phyloP scores from a whole-genome alignment of 1,140 invertebrate species.

The Hetaerina americana region DNA sequence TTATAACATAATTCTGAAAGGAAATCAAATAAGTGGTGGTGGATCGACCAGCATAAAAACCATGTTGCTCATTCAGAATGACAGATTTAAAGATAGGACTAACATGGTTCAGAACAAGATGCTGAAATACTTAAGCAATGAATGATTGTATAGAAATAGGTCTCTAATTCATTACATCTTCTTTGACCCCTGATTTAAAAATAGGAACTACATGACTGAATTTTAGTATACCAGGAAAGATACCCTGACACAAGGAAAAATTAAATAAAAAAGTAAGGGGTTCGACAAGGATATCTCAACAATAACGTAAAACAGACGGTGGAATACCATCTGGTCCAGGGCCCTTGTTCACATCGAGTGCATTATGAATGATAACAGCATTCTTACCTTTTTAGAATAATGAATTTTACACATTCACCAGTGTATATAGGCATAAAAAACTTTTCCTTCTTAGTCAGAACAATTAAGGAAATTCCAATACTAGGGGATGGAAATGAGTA shows the following conservation, averaged over 20 bases:
- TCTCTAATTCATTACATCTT: constrained; percentile 12
- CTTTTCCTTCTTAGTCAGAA: too few relatives aligned
- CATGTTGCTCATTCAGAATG: constrained; percentile 3
- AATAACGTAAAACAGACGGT: too few relatives aligned
- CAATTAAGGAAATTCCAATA: too few relatives aligned
- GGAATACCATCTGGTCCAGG: too few relatives aligned
- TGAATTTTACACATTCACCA: too few relatives aligned
- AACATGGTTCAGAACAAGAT: constrained; percentile 2
- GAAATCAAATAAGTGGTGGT: constrained; percentile 18
- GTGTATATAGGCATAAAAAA: too few relatives aligned
- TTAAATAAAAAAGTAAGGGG: not conserved
- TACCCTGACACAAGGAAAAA: not conserved
- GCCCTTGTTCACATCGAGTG: too few relatives aligned
- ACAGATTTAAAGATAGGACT: constrained; percentile 17
- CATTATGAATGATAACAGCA: too few relatives aligned
- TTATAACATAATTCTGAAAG: constrained; percentile 13
- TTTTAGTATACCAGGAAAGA: not conserved
- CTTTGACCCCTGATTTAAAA: constrained; percentile 12
- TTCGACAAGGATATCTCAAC: too few relatives aligned
- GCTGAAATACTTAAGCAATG: constrained; percentile 14
- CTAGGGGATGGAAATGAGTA: too few relatives aligned
- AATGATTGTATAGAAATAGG: constrained; percentile 10
- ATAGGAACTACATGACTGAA: constrained; percentile 7
- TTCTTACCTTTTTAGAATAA: too few relatives aligned
- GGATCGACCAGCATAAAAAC: constrained; percentile 7